These are phyloP conservation scores for Tineola bisselliella DNA, from an alignment of 2,888 invertebrate genomes.

Conservation along the genomic window DNA sequence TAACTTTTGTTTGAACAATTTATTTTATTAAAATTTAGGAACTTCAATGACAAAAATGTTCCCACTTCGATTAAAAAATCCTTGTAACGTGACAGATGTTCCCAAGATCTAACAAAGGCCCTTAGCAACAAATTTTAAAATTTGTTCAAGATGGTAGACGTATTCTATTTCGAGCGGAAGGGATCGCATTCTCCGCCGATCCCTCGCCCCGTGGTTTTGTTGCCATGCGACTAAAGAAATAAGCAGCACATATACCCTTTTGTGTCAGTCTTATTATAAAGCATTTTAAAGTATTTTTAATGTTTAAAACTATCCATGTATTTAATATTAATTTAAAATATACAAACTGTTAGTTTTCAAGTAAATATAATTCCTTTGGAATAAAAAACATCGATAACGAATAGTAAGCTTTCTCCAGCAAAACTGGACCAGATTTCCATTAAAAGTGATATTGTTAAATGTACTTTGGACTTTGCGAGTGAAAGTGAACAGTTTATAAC, in stretches of 20 bases:
- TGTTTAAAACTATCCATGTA: too few species aligned
- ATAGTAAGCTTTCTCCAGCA: conserved; percentile 37
- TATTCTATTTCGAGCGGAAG: conserved; percentile 14
- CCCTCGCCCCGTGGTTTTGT: conserved; percentile 24
- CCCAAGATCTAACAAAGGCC: not conserved
- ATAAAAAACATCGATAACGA: not conserved
- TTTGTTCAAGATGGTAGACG: not conserved
- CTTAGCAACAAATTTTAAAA: not conserved
- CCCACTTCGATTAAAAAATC: not conserved
- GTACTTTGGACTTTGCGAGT: conserved; percentile 32
- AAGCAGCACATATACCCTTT: not conserved
- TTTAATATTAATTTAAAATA: too few species aligned
- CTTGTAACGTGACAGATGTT: not conserved
- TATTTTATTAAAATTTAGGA: too few species aligned
- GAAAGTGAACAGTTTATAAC: conserved; percentile 30
- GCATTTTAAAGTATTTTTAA: too few species aligned
- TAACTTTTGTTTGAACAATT: too few species aligned
- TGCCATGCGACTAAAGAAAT: conserved; percentile 14
- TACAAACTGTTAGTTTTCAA: too few species aligned
- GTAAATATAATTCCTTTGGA: too few species aligned
- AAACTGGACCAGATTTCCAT: conserved; percentile 44
- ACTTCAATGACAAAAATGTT: not conserved
- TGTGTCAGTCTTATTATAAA: not conserved
- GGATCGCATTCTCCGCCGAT: conserved; percentile 30
- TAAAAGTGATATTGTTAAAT: conserved; percentile 21